Base-by-base conservation (phyloP, 2,888 invertebrate genomes). In the Heliconius sara region DNA sequence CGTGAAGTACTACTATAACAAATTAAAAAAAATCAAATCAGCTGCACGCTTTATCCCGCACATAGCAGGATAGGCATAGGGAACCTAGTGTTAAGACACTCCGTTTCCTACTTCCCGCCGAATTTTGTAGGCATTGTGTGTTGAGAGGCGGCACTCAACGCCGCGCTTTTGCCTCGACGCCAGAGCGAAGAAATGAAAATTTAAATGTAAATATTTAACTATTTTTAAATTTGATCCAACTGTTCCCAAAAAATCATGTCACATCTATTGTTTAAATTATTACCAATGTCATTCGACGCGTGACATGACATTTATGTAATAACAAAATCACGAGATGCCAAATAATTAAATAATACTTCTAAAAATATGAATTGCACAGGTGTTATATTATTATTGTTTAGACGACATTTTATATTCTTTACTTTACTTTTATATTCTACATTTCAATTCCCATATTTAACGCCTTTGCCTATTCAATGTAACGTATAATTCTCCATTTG, bases 401-500 rank as follows among this genome's bases (percentile, higher is more conserved):
- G 43, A 66, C 7, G 30, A 47, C 27, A 43, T 6, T 25, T 27
- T 67, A 12, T 5, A 43, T 10, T 7, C 2, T 52, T 19, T 19
- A 2, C 7, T 13, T 57, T 52, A 71, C 30, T 52, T 71, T 47
- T 52, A 7, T 16, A 39, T 72, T 52, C 30, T 13, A 30, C 27
- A 52, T 30, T 13, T 72, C 30, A 72, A 72, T 52, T 57, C 72
- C 30, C n/a, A 73, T 73, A 25, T 52, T 39, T 30, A 60, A 16
- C 57, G 71, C 57, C 79, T 71, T 75, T 67, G 67, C 65, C 52
- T 39, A 65, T 72, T 52, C 57, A 73, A 71, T 74, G 75, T 79
- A 82, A 76, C 52, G 60, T 80, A 25, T 70, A 25, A 70, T 43
- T 77, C 82, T 80, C 76, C 78, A 82, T 80, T 82, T 78, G 82